Base-by-base conservation (phyloP, 2,113 vertebrate genomes). In the Lophochroa leadbeateri region DNA sequence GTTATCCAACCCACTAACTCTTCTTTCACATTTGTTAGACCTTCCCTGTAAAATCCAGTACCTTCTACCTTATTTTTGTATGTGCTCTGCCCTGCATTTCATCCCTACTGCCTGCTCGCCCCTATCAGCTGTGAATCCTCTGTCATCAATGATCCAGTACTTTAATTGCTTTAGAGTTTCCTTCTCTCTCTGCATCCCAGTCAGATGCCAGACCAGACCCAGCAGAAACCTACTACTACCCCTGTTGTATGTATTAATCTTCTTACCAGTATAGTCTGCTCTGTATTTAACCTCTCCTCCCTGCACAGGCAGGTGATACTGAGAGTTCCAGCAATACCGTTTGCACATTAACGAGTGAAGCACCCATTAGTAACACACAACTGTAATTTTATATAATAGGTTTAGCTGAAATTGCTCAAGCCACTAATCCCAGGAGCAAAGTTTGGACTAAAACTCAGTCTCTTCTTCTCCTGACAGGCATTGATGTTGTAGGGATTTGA, bases 131-230 rank as follows among this genome's bases (percentile, higher is more conserved):
- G 64, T 69, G 88, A 92, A 87, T 92, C 78, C 75, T 95, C 74
- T 96, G 81, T 94, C 91, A 95, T 94, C 81, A 96, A 89, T 94
- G 95, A 92, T 94, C 86, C 81, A 95, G 86, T 76, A 70, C 86
- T 94, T 91, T 87, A 96, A 92, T 86, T 80, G 92, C 86, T 61
- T 96, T 96, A 94, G 86, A 87, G 69, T 95, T 96, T 94, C 91
- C 46, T 93, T 82, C 86, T 92, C 90, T 91, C 79, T 94, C 94
- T 92, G 61, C 84, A 80, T 86, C 83, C 67, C 7, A 35, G 96
- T 94, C 96, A 96, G 84, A 82, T 58, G 67, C 95, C 94, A 96
- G 92, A 94, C 95, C 94, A 96, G 81, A 95, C 39, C 17, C 83
- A 94, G 77, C 67, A 92, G 92, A 95, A 96, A 91, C 88, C 83